These are phyloP conservation scores for Campylomormyrus tamandua DNA, from an alignment of 2,113 vertebrate species.

Conservation along the genomic window DNA sequence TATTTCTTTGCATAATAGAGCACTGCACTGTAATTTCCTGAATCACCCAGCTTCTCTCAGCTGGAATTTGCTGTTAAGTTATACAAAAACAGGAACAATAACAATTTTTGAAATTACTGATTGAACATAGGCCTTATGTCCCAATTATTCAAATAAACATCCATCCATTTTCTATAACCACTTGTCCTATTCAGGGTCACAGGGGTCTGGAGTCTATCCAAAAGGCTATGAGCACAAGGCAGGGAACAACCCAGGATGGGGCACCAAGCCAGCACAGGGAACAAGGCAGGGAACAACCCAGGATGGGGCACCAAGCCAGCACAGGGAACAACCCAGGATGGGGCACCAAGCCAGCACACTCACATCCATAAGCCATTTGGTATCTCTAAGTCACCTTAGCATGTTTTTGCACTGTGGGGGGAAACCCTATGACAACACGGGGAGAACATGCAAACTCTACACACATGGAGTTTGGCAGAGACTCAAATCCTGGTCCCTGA, in stretches of 20 bases:
- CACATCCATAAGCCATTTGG: not conserved
- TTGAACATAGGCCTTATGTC: not conserved
- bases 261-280: not conserved
- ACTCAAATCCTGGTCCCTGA: not conserved
- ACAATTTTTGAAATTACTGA: not conserved
- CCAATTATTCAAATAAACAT: not conserved
- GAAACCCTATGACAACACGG: not conserved
- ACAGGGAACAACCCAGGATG: not conserved
- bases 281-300: not conserved
- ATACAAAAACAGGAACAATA: not conserved
- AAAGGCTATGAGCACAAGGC: not conserved
- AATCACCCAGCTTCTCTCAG: not conserved
- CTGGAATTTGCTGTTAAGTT: not conserved
- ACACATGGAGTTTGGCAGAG: too few species aligned
- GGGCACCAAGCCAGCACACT: not conserved
- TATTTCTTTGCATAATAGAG: not conserved
- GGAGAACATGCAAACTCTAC: too few species aligned
- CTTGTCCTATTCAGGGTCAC: not conserved
- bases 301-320: not conserved
- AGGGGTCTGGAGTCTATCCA: not conserved
- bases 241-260: not conserved
- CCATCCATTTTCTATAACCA: not conserved
- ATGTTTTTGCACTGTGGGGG: not conserved
- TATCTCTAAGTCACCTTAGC: not conserved
- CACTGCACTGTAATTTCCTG: not conserved